Percentiles rank a stretch among this genome's conserved stretches.
phyloP scores from a whole-genome alignment of 2,888 invertebrate genomes.

The Tortrix viridana region DNA sequence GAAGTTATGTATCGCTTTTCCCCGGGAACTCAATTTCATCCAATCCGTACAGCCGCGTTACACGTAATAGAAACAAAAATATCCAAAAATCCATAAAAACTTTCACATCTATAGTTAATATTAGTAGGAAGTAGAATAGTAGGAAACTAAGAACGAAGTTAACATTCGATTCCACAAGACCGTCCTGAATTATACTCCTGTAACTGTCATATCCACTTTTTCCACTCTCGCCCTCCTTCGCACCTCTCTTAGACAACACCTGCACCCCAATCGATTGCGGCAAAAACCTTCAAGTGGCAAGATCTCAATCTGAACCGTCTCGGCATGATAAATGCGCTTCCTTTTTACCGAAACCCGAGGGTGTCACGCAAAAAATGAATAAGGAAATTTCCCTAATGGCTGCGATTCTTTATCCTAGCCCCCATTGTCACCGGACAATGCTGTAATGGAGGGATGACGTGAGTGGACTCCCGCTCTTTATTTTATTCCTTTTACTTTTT shows the following conservation, averaged over 20 bases:
- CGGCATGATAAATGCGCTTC: constrained; percentile 73
- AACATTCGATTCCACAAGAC: neutral
- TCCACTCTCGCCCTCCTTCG: too few species aligned
- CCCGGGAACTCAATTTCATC: too few species aligned
- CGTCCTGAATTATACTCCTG: neutral
- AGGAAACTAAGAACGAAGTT: too few species aligned
- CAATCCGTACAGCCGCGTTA: too few species aligned
- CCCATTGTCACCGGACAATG: constrained; percentile 81
- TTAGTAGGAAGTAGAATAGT: too few species aligned
- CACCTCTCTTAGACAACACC: constrained; percentile 32
- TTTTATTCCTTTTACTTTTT: constrained; percentile 37
- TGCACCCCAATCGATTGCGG: constrained; percentile 61
- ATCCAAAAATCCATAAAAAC: too few species aligned
- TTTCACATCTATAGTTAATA: too few species aligned
- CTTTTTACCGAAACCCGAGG: constrained; percentile 69
- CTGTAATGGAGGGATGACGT: constrained; percentile 82
- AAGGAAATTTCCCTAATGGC: constrained; percentile 84
- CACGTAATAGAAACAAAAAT: too few species aligned
- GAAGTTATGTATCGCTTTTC: too few species aligned
- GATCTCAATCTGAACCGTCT: constrained; percentile 57
- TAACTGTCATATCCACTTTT: neutral
- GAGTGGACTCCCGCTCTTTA: constrained; percentile 57
- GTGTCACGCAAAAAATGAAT: constrained; percentile 83
- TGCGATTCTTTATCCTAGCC: constrained; percentile 79
- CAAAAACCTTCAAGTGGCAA: constrained; percentile 63